Evolutionary conservation across 2,888 invertebrate genomes (phyloP), one percentile per base, ranked within the genome.

Genomic region (Maniola hyperantus): DNA sequence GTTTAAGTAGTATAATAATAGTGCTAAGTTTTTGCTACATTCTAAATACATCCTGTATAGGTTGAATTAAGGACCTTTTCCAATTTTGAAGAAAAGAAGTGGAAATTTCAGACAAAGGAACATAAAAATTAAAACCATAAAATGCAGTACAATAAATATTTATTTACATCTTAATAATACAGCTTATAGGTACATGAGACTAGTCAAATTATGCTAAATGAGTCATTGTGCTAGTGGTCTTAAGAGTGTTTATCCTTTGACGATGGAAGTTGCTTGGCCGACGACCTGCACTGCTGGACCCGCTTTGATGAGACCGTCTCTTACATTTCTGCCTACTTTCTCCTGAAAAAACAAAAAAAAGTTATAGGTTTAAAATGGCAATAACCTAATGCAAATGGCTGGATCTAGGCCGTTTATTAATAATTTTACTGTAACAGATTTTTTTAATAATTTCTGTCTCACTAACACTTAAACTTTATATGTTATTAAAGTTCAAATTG

Each of bases 231-330:
- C 4, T 6, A 18, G 10, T 11, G 13, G 0, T 13, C 1, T 6
- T 42, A 42, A 42, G 20, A 6, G 39, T 42, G 18, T 4, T 55
- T 55, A 51, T 55, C 55, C 18, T 7, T 55, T 55, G 39, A 6
- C 55, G 10, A 55, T 55, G 18, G 46, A n/a, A 15, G 58, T 33
- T 6, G 46, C 82, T 48, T 81, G 73, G 1, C 84, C 83, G 0
- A 83, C 67, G 0, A 85, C 83, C 2, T 73, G 72, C 0, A 85
- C 75, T 0, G 85, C 85, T 46, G 85, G 85, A 0, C 79, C 85
- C 0, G 83, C 85, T 59, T 85, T 85, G 64, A 85, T 77, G 69
- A 83, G 62, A 0, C 84, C 84, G 46, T 85, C 72, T 0, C 84
- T 74, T 6, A 84, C 68, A 62, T 82, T 76, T 15, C 76, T 76